Percentiles rank a stretch among this genome's conserved stretches.
Evolutionary conservation across 2,888 invertebrate species (phyloP).

Genomic region (Drosophila helvetica): DNA sequence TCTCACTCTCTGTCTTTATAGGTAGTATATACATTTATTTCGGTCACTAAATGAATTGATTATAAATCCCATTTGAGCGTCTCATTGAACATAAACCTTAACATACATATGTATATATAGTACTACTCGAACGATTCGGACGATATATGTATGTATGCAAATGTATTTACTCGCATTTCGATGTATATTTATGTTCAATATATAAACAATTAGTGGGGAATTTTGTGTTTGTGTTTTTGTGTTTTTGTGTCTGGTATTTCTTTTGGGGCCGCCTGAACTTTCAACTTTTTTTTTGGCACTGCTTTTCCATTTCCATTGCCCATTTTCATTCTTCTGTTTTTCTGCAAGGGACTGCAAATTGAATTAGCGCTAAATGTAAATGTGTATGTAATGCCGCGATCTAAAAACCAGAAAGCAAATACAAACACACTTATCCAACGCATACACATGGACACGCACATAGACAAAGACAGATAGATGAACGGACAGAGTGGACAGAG

Average conservation of each 20-base stretch:
- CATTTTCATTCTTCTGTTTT: constrained; percentile 1
- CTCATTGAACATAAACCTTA: constrained; percentile 7
- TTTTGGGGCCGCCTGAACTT: constrained; percentile 4
- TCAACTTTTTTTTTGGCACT: neutral
- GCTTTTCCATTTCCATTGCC: constrained; percentile 2
- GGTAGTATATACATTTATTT: constrained; percentile 3
- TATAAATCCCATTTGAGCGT: constrained; percentile 43
- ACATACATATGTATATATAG: constrained; percentile 43
- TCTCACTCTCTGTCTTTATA: neutral
- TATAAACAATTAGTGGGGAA: constrained; percentile 28
- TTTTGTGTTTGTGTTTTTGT: constrained; percentile 9
- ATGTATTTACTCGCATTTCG: neutral
- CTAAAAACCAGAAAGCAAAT: constrained; percentile 13
- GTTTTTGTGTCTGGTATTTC: constrained; percentile 4
- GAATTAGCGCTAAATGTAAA: constrained; percentile 66
- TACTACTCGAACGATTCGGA: neutral
- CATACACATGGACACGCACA: constrained; percentile 12
- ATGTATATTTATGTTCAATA: constrained; percentile 2
- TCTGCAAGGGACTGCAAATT: constrained; percentile 50
- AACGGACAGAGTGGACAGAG: constrained; percentile 15
- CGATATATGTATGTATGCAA: neutral
- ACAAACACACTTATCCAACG: constrained; percentile 6
- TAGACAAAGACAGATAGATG: constrained; percentile 11
- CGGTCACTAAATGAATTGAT: constrained; percentile 50
- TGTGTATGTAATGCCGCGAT: constrained; percentile 37